Base-by-base conservation (phyloP, 2,113 vertebrate species). In the Tachysurus vachellii region DNA sequence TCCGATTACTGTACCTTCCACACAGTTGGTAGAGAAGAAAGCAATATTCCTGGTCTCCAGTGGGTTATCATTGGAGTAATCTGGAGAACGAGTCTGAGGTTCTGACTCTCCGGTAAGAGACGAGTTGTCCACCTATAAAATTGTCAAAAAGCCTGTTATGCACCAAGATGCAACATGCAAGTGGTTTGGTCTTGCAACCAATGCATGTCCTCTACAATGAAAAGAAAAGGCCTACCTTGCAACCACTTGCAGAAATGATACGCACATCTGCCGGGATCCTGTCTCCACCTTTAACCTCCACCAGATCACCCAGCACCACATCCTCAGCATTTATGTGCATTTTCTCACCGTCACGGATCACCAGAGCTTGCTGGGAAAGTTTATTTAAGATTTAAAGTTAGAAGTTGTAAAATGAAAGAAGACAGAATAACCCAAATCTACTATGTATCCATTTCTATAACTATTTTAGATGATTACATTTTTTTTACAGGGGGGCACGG, bases 261-360 rank as follows among this genome's bases (percentile, higher is more conserved):
- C 95, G 93, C 4, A 96, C 89, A 71, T 96, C 95, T 0, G 96
- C 96, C 0, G 96, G 96, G n/a, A 96, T 95, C 71, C 95, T 89
- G 88, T 96, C 96, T 70, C 96, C 95, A 0, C 96, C 96, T 92
- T 96, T 96, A 88, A 96, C 94, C 88, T 96, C 96, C 53, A 96
- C 93, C 53, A 96, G 92, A 88, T 96, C 96, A 1, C 95, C 95
- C 0, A 94, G 91, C 61, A 96, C 95, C 64, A 96, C 95, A 6
- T 95, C 93, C 88, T 96, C 96, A 0, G 95, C 96, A 0, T 95
- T 96, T 36, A 96, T 92, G 75, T 95, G 92, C 92, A 93, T 94
- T 89, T 95, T 96, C 89, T 95, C 95, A 0, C 96, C 96, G 86
- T 95, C 95, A 13, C 96, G 93, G 90, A 96, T 94, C 77, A 96